These are phyloP conservation scores for Drosophila tani DNA, from an alignment of 1,140 invertebrate species.

Conservation along the genomic window DNA sequence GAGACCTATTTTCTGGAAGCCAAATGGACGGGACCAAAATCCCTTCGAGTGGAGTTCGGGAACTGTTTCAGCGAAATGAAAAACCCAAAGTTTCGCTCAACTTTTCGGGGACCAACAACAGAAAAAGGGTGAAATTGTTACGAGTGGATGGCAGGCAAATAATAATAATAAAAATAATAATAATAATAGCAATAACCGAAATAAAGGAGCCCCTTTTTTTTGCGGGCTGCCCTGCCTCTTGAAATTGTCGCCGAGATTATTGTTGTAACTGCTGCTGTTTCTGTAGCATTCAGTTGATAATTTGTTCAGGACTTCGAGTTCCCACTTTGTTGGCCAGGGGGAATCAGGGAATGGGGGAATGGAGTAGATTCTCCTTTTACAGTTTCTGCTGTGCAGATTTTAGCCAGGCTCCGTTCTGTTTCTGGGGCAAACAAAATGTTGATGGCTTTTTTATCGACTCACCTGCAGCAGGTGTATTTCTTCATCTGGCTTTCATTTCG, in stretches of 20 bases:
- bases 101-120: constrained; percentile 28
- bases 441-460: constrained; percentile 73
- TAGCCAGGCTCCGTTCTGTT: constrained; percentile 25
- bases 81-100: constrained; percentile 56
- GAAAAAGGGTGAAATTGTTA: constrained; percentile 70
- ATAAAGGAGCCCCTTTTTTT: constrained; percentile 59
- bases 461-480: constrained; percentile 66
- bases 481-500: constrained; percentile 47
- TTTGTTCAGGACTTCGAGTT: constrained; percentile 69
- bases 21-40: constrained; percentile 21
- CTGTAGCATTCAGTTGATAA: constrained; percentile 67
- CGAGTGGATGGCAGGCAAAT: constrained; percentile 67
- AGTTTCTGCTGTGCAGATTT: constrained; percentile 54
- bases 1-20: constrained; percentile 9
- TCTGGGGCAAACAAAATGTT: constrained; percentile 61
- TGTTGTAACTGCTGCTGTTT: constrained; percentile 73
- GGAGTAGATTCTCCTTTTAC: constrained; percentile 8
- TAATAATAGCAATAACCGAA: constrained; percentile 72
- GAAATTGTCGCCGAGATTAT: constrained; percentile 70
- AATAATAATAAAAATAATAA: constrained; percentile 64
- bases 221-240: constrained; percentile 43
- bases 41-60: constrained; percentile 32
- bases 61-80: constrained; percentile 33
- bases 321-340: constrained; percentile 43
- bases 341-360: neutral